Evolutionary conservation across 2,888 invertebrate species (phyloP), one percentile per base, ranked within the genome.

Genomic region (Lasius fuliginosus): DNA sequence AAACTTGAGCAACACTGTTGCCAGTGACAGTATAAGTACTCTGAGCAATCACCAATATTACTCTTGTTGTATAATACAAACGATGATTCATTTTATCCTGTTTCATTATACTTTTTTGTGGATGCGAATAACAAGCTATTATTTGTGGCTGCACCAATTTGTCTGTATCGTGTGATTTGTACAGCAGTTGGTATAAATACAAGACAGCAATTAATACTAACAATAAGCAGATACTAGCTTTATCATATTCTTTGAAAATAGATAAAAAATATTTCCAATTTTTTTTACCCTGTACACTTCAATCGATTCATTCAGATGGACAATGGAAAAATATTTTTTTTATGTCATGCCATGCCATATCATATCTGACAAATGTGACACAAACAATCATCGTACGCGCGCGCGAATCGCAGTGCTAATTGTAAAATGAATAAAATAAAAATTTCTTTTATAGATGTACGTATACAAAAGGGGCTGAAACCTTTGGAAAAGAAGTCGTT

Each of bases 401-500:
- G n/a, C 36, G 12, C 49, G 6, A 18, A n/a, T 58, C 1, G n/a
- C 69, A 12, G 15, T 12, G 12, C 1, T 18, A 49, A 36, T 5
- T 36, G 36, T 36, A 36, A 40, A 12, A 36, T 18, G 18, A 33
- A 40, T 58, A 46, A 73, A 4, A 3, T 36, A 46, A 6, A 49
- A 23, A 82, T 40, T 76, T 81, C 30, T 68, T 53, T 93, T 92
- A 40, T 88, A 94, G 94, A 91, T 88, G 87, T 92, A 83, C 92
- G 89, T 71, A 91, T 93, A 86, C 91, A 95, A 89, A 96, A 95
- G 91, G 95, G 95, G 89, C 94, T 95, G 82, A 96, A 96, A 93
- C 96, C 96, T 73, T 94, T 97, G 94, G 96, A 96, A 92, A 96
- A 96, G 94, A 97, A 97, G 93, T 96, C 96, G 94, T 97, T 97